phyloP scores from a whole-genome alignment of 2,113 vertebrate genomes.

The Caranx ignobilis region DNA sequence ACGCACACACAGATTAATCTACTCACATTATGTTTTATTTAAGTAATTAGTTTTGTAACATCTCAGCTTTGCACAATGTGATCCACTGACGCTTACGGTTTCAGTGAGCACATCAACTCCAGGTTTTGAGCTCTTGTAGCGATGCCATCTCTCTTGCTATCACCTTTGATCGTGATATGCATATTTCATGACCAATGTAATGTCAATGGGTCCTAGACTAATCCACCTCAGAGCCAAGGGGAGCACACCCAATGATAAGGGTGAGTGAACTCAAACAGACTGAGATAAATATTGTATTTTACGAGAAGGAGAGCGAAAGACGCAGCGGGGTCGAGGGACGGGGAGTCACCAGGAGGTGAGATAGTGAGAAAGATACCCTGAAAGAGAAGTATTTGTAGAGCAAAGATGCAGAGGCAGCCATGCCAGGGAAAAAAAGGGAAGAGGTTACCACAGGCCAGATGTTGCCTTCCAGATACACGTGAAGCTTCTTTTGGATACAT shows the following conservation, averaged over 20 bases:
- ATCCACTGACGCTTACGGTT: constrained; percentile 37
- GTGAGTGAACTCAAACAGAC: constrained; percentile 80
- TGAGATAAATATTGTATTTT: constrained; percentile 80
- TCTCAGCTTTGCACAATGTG: constrained; percentile 19
- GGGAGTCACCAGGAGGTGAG: constrained; percentile 51
- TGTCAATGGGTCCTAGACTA: constrained; percentile 82
- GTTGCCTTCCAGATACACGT: constrained; percentile 43
- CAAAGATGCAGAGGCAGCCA: constrained; percentile 26
- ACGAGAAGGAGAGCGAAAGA: constrained; percentile 65
- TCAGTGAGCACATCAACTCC: constrained; percentile 62
- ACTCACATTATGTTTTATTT: constrained; percentile 12
- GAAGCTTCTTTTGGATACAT: constrained; percentile 24
- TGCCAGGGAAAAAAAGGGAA: neutral
- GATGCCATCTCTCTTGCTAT: constrained; percentile 67
- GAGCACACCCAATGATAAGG: constrained; percentile 78
- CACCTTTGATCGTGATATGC: constrained; percentile 82
- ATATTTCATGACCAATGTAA: constrained; percentile 85
- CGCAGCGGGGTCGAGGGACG: constrained; percentile 48
- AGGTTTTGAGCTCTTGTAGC: constrained; percentile 66
- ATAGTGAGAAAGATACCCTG: constrained; percentile 44
- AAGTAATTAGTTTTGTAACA: constrained; percentile 34
- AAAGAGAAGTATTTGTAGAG: constrained; percentile 46
- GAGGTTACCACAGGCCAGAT: constrained; percentile 54
- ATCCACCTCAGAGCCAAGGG: constrained; percentile 75
- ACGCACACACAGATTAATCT: constrained; percentile 7